Evolutionary conservation across 2,888 invertebrate species (phyloP), one percentile per base, ranked within the genome.

Genomic region (Rutpela maculata): DNA sequence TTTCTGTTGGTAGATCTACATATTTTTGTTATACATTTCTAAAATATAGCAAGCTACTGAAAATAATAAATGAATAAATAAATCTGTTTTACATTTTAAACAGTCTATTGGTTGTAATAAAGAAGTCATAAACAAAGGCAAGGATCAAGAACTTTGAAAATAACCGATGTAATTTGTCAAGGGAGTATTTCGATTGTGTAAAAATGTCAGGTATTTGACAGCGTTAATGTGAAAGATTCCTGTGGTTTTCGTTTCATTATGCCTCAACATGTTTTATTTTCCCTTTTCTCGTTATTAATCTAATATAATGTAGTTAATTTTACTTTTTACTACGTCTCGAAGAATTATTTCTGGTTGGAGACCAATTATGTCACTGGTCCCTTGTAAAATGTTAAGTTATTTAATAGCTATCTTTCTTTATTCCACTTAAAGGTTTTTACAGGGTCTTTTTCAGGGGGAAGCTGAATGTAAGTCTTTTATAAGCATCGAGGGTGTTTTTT

Each of bases 401-500:
- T 83, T 82, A 81, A 82, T 79, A 82, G 81, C 83, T 82, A 80
- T 81, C 84, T 82, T 80, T 84, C 85, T 84, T 84, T 84, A 83
- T 86, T 84, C 84, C 84, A 84, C 85, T 85, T 82, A 82, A 78
- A 80, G 80, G 80, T 79, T 83, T 80, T 80, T 83, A 79, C 79
- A 62, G 62, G 66, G 77, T 75, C 74, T 75, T 79, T 83, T 84
- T 84, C 82, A 80, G 82, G 85, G 86, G 85, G 85, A 83, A 82
- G 84, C 70, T 78, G 85, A 85, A 84, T 85, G 83, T 85, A 86
- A 87, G 86, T 87, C 88, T 89, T 89, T 89, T 89, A 88, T 88
- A 87, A 89, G 87, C 87, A 87, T 86, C 87, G 87, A 86, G 89
- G 89, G 89, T 88, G 88, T 88, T 89, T 89, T 89, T 89, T 89